Conservation (phyloP, 2,888 invertebrate genomes). For the Barypeithes pellucidus region DNA sequence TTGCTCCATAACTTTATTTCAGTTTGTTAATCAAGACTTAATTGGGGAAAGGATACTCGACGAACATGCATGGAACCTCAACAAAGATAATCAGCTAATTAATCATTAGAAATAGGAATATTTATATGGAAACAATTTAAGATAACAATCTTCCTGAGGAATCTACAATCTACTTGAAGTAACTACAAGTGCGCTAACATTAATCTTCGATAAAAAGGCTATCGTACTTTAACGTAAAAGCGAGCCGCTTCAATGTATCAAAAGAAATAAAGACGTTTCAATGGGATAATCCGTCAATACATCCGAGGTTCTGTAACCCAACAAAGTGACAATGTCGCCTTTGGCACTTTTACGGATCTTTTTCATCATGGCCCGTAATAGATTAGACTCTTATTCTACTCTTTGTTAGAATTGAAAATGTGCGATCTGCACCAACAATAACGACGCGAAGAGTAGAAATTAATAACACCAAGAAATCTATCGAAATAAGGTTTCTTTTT, state of each 20-base stretch:
- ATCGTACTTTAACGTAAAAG: constrained; percentile 41
- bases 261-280: constrained; percentile 55
- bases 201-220: constrained; percentile 40
- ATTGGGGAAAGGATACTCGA: too few species aligned
- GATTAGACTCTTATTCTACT: constrained; percentile 38
- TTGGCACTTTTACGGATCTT: constrained; percentile 48
- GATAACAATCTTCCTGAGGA: background rate
- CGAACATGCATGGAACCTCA: background rate
- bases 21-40: too few species aligned
- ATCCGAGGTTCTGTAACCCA: constrained; percentile 47
- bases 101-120: background rate
- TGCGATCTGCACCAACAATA: constrained; percentile 31
- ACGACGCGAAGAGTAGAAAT: too few species aligned
- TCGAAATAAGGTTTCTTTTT: too few species aligned
- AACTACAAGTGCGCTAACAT: constrained; percentile 24
- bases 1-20: too few species aligned
- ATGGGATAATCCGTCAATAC: constrained; percentile 55
- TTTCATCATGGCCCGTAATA: constrained; percentile 46
- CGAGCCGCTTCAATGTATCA: constrained; percentile 49
- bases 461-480: too few species aligned
- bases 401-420: constrained; percentile 9
- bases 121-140: background rate
- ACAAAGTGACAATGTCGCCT: constrained; percentile 55
- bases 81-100: background rate
- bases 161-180: background rate